Conservation (phyloP, 2,888 invertebrate species). For the Venusia cambrica region DNA sequence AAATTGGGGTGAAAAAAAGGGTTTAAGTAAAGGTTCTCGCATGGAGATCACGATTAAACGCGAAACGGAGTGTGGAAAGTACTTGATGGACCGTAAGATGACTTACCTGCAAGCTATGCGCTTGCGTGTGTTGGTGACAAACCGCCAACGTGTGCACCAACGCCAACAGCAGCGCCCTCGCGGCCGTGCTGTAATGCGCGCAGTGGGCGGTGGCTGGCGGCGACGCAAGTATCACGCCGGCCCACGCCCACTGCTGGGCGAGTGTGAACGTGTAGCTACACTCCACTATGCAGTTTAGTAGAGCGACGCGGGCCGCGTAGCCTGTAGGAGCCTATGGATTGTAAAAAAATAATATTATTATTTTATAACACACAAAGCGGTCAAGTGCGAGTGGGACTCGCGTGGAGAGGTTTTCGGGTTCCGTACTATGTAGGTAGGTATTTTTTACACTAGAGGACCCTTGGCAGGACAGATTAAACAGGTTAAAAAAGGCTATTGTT, state of each 20-base stretch:
- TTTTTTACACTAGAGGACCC: no score
- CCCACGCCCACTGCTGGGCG: conserved; percentile 57
- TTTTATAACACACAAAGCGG: no score
- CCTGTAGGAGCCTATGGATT: conserved; percentile 56
- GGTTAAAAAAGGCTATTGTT: no score
- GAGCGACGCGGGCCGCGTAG: conserved; percentile 52
- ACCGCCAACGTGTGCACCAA: conserved; percentile 43
- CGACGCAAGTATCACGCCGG: conserved; percentile 45
- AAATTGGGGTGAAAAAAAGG: no score
- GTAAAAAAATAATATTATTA: background rate
- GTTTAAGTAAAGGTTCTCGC: no score
- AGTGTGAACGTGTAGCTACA: conserved; percentile 41
- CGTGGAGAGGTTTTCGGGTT: no score
- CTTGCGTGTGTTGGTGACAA: conserved; percentile 17
- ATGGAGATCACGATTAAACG: no score
- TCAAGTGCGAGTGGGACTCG: no score
- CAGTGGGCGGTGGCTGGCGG: conserved; percentile 39
- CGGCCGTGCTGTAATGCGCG: conserved; percentile 47
- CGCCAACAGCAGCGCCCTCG: conserved; percentile 48
- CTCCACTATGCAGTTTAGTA: conserved; percentile 45
- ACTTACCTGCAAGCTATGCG: conserved; percentile 33
- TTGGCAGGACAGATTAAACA: no score
- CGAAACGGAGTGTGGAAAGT: no score
- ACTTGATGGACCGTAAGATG: no score
- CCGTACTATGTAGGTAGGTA: no score